Evolutionary conservation across 23 tunicate species (phyloP), one percentile per base, ranked within the genome.

Genomic region (Halocynthia aurantium): DNA sequence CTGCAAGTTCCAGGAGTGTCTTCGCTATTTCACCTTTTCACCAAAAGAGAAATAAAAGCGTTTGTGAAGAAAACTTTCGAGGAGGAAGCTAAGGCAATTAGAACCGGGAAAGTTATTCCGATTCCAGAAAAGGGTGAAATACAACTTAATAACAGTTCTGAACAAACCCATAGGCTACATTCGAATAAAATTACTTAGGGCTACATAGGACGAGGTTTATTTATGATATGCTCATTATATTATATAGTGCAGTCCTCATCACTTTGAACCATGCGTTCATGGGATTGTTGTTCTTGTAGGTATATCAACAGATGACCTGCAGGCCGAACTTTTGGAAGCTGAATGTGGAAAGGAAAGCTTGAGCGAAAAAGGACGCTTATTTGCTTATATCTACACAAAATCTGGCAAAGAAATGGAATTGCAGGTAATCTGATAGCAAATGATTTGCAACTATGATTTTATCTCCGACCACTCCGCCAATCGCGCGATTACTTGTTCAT

Each of bases 351-450:
- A 86, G 52, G 73, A 74, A 17, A 51, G 79, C 17, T 51, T 86
- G 56, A 75, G 80, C n/a, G 81, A 82, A 66, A 71, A 86, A 2
- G 98, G 98, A 50, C 57, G 90, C 17, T 67, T 92, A 6, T 92
- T 92, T 86, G 98, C 98, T 7, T 92, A 86, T 83, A 92, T 92
- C 22, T 92, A 92, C 62, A 92, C 98, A 18, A 52, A 75, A 18
- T 81, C 80, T 53, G 98, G 98, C 8, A 82, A 85, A 7, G 67
- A 90, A 8, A 66, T 92, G 20, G 66, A 92, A 58, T 66, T 92
- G 17, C 98, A 92, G 83, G 98, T 91, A 11, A 56, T 50, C 31
- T 31, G 31, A 67, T 31, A 0, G 44, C 44, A 31, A 31, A 31
- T 31, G 44, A 31, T 31, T 31, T 31, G 44, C 44, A 31, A 31